Evolutionary conservation across 2,113 vertebrate genomes (phyloP).

Genomic region (Peromyscus leucopus): DNA sequence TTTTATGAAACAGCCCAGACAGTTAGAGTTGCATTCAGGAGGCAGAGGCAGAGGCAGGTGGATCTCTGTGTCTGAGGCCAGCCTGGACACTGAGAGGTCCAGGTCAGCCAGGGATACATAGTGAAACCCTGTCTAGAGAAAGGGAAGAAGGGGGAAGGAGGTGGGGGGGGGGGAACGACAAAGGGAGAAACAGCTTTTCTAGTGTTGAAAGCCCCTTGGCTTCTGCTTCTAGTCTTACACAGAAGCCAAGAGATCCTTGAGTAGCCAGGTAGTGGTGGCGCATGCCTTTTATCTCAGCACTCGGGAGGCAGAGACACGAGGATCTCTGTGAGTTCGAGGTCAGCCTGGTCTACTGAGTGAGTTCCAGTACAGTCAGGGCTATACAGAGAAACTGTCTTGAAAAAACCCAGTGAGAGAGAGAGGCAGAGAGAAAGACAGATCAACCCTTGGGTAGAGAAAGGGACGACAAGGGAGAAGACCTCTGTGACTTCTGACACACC

Average conservation of each 20-base stretch:
- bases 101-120: background rate
- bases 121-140: background rate
- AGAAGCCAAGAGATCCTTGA: background rate
- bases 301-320: no score
- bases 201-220: background rate
- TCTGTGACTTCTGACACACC: background rate
- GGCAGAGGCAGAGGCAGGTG: background rate
- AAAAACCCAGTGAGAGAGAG: no score
- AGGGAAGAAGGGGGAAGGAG: no score
- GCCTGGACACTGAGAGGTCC: background rate
- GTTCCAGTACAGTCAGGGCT: no score
- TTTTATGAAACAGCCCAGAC: constrained; percentile 3
- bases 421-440: no score
- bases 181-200: background rate
- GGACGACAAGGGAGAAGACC: background rate
- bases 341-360: no score
- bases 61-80: background rate
- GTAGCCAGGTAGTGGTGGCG: no score
- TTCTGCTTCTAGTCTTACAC: background rate
- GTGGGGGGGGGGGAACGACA: no score
- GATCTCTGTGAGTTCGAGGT: no score
- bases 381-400: no score
- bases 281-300: no score
- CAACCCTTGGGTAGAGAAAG: background rate
- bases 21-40: background rate